Evolutionary conservation across 2,888 invertebrate species (phyloP).

Genomic region (Spodoptera picta): DNA sequence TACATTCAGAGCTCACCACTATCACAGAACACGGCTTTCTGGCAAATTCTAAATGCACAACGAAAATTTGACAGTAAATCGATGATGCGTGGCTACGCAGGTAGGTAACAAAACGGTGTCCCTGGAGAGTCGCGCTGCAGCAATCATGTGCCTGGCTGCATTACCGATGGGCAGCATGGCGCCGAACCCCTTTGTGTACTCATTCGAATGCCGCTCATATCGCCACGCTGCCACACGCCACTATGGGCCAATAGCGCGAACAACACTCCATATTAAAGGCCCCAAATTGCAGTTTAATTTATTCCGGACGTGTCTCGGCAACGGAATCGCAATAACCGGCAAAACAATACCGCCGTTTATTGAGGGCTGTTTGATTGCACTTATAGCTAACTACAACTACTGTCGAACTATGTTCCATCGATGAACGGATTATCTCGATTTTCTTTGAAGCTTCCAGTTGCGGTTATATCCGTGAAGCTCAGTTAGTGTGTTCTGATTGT

Average conservation of each 20-base stretch:
- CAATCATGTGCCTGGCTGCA: conserved; percentile 79
- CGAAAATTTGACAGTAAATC: conserved; percentile 58
- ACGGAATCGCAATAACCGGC: conserved; percentile 86
- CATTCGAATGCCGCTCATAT: conserved; percentile 85
- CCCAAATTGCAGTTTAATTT: conserved; percentile 88
- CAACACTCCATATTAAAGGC: conserved; percentile 87
- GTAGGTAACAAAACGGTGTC: conserved; percentile 61
- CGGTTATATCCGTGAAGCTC: conserved; percentile 5
- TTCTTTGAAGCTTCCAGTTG: conserved; percentile 8
- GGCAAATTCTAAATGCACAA: conserved; percentile 50
- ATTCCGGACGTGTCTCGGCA: conserved; percentile 87
- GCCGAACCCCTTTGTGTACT: conserved; percentile 80
- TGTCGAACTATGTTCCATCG: conserved; percentile 21
- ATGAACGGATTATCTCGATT: conserved; percentile 29
- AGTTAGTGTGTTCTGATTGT: conserved; percentile 7
- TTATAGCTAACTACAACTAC: conserved; percentile 61
- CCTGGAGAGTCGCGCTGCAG: conserved; percentile 65
- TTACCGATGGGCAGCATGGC: conserved; percentile 73
- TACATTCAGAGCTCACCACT: conserved; percentile 32
- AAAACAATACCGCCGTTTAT: conserved; percentile 84
- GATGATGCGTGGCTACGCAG: conserved; percentile 53
- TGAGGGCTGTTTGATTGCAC: conserved; percentile 77
- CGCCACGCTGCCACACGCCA: conserved; percentile 73
- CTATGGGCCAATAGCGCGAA: conserved; percentile 82
- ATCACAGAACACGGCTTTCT: conserved; percentile 33